Conservation (phyloP, 2,888 invertebrate species). For the Mimumesa dahlbomi region DNA sequence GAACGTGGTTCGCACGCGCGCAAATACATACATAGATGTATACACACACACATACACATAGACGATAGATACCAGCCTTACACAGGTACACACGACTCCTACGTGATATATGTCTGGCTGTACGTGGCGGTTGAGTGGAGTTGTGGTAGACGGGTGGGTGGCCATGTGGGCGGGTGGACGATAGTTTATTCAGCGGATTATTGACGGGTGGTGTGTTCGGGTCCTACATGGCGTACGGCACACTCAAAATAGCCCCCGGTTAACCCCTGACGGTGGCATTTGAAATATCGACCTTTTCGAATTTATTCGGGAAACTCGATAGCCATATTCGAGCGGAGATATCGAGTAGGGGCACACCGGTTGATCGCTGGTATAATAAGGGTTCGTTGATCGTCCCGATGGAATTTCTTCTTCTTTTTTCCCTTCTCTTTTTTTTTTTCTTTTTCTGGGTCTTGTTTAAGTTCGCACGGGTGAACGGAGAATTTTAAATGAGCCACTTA, state of each 20-base stretch:
- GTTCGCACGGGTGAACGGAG: too few species aligned
- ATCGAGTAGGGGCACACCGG: constrained; percentile 12
- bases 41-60: constrained; percentile 3
- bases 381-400: neutral
- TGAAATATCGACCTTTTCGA: constrained; percentile 70
- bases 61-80: constrained; percentile 11
- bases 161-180: constrained; percentile 75
- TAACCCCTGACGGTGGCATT: constrained; percentile 71
- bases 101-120: constrained; percentile 65
- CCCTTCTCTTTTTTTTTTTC: neutral
- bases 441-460: neutral
- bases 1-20: neutral
- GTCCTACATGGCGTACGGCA: constrained; percentile 68
- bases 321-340: constrained; percentile 11
- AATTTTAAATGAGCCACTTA: too few species aligned
- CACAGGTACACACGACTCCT: constrained; percentile 26
- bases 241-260: constrained; percentile 78
- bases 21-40: neutral
- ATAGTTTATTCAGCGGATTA: constrained; percentile 80
- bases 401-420: neutral
- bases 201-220: constrained; percentile 78
- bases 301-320: constrained; percentile 68
- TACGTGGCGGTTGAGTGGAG: constrained; percentile 69
- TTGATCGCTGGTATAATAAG: constrained; percentile 12
- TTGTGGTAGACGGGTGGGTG: constrained; percentile 72